A percentile compares a stretch with the other conserved stretches of the same genome.
phyloP scores from a whole-genome alignment of 1,140 invertebrate species.

The Microplitis mediator region DNA sequence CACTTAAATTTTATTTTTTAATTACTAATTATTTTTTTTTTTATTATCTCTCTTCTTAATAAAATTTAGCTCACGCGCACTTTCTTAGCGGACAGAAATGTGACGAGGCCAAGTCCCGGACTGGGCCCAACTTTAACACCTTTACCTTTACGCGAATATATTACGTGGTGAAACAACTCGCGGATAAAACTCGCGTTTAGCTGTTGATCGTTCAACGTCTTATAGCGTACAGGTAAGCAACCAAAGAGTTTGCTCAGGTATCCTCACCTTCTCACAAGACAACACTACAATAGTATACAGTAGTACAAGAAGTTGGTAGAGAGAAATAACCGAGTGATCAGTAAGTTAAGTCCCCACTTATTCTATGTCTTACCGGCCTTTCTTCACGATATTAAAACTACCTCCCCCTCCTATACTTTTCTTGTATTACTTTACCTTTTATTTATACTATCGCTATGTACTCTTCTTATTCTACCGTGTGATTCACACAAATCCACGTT shows the following conservation, averaged over 20 bases:
- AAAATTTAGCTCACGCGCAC: constrained; percentile 1
- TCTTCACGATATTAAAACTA: constrained; percentile 1
- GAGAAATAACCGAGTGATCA: neutral
- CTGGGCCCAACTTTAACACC: constrained; percentile 16
- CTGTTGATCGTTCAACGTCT: no score
- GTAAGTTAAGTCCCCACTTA: constrained; percentile 5
- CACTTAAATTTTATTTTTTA: no score
- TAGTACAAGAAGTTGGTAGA: no score
- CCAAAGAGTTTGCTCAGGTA: no score
- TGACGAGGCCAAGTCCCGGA: constrained; percentile 32
- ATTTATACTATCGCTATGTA: neutral
- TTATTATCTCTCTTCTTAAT: no score
- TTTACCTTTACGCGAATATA: neutral
- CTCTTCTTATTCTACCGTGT: neutral
- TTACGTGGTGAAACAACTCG: neutral
- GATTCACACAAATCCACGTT: no score
- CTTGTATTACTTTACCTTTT: neutral
- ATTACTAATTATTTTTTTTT: no score
- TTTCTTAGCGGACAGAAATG: constrained; percentile 20
- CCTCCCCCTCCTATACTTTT: neutral
- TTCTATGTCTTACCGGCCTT: neutral
- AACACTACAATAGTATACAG: no score
- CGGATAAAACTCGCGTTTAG: no score
- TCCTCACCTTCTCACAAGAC: no score
- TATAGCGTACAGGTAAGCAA: no score